phyloP scores from a whole-genome alignment of 2,888 invertebrate genomes.

The Hirtodrosophila alboralis region DNA sequence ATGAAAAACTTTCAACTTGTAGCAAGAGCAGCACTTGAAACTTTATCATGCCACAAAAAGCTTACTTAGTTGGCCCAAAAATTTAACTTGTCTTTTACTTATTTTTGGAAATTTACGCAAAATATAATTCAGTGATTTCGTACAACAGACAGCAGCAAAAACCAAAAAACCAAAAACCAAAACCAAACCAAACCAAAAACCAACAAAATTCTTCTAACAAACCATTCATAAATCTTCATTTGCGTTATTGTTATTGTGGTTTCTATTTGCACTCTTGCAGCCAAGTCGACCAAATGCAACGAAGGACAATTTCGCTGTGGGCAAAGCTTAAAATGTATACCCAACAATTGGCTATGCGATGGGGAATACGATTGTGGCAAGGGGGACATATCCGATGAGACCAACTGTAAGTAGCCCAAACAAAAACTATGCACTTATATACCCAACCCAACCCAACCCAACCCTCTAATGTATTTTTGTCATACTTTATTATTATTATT shows the following conservation, averaged over 20 bases:
- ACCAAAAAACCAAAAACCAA: slow-evolving; percentile 1
- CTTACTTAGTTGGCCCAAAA: slow-evolving; percentile 1
- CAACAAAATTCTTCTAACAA: slow-evolving; percentile 63
- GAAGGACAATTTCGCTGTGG: slow-evolving; percentile 90
- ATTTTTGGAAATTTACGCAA: slow-evolving; percentile 48
- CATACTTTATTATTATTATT: too few relatives aligned
- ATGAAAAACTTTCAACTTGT: slow-evolving; percentile 15
- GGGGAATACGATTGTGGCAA: slow-evolving; percentile 91
- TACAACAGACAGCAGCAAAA: slow-evolving; percentile 19
- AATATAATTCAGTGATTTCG: slow-evolving; percentile 72
- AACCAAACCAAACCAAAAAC: slow-evolving; percentile 5
- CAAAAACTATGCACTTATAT: slow-evolving; percentile 14
- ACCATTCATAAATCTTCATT: slow-evolving; percentile 75
- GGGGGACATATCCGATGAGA: slow-evolving; percentile 91
- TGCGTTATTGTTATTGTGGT: slow-evolving; percentile 67
- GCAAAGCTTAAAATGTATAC: slow-evolving; percentile 89
- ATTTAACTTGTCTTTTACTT: slow-evolving; percentile 36
- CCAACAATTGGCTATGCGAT: slow-evolving; percentile 91
- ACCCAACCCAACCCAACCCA: too few relatives aligned
- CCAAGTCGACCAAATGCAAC: slow-evolving; percentile 86
- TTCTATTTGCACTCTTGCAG: slow-evolving; percentile 80
- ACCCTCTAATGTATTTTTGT: slow-evolving; percentile 8
- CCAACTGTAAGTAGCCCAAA: slow-evolving; percentile 86
- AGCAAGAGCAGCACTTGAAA: slow-evolving; percentile 47
- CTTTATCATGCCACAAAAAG: slow-evolving; percentile 34